phyloP scores from a whole-genome alignment of 2,797 vertebrate genomes.

The Phoebastria nigripes region DNA sequence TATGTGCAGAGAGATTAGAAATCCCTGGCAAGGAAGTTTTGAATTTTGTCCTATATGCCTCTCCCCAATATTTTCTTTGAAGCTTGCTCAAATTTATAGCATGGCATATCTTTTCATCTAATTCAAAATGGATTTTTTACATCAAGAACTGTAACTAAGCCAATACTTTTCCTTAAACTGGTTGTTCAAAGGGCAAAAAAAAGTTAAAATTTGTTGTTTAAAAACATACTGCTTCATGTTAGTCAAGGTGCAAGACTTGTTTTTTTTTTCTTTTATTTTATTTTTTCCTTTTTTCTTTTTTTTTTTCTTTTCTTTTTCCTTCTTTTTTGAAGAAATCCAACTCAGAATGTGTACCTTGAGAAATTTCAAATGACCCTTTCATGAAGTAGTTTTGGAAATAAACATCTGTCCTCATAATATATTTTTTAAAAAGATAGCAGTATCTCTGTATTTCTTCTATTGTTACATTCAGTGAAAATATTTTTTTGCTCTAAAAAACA shows the following conservation, averaged over 20 bases:
- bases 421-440: neutral
- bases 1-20: slow-evolving; percentile 29
- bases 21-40: slow-evolving; percentile 25
- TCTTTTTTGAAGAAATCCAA: neutral
- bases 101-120: neutral
- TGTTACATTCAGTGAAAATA: neutral
- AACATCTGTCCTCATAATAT: neutral
- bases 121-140: neutral
- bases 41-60: neutral
- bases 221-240: neutral
- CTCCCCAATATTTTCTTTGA: slow-evolving; percentile 5
- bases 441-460: neutral
- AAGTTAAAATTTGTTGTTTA: neutral
- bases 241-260: neutral
- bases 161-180: neutral
- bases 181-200: neutral
- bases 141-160: neutral
- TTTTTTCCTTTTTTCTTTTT: neutral
- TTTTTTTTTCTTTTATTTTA: neutral
- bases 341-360: neutral
- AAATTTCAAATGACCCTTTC: neutral
- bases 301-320: no score
- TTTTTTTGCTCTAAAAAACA: neutral
- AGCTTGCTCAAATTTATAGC: neutral
- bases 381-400: neutral